Evolutionary conservation across 2,888 invertebrate genomes (phyloP).

Genomic region (Diachrysia chrysitis): DNA sequence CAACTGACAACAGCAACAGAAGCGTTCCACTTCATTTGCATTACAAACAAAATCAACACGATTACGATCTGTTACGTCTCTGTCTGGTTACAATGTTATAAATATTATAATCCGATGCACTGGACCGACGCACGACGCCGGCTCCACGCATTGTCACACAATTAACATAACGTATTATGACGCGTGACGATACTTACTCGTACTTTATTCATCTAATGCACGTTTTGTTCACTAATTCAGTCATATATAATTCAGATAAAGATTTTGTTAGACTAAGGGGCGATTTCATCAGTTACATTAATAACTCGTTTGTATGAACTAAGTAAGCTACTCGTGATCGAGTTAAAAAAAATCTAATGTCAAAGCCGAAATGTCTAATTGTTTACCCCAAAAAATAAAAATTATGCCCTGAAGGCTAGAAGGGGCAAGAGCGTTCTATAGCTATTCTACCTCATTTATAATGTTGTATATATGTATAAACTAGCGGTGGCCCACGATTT

Average conservation of each 20-base stretch:
- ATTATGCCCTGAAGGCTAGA: too few relatives aligned
- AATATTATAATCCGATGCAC: slow-evolving; percentile 36
- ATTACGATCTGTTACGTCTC: slow-evolving; percentile 70
- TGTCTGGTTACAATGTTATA: slow-evolving; percentile 54
- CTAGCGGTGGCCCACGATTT: too few relatives aligned
- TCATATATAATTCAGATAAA: neutral
- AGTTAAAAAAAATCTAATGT: neutral
- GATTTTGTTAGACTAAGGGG: neutral
- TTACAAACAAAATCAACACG: slow-evolving; percentile 65
- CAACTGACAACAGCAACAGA: slow-evolving; percentile 27
- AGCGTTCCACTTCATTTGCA: slow-evolving; percentile 72
- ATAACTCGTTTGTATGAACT: neutral
- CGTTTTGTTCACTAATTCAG: slow-evolving; percentile 12
- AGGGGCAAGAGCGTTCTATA: too few relatives aligned
- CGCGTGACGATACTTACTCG: slow-evolving; percentile 20
- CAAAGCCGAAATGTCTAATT: too few relatives aligned
- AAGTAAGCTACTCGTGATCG: too few relatives aligned
- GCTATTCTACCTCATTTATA: too few relatives aligned
- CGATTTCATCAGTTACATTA: too few relatives aligned
- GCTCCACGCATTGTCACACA: slow-evolving; percentile 20
- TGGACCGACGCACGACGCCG: slow-evolving; percentile 21
- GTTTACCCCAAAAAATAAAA: too few relatives aligned
- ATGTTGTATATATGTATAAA: too few relatives aligned
- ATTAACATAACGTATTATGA: slow-evolving; percentile 58
- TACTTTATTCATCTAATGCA: slow-evolving; percentile 28